Evolutionary conservation across 2,888 invertebrate genomes (phyloP).

Genomic region (Melinaea menophilus): DNA sequence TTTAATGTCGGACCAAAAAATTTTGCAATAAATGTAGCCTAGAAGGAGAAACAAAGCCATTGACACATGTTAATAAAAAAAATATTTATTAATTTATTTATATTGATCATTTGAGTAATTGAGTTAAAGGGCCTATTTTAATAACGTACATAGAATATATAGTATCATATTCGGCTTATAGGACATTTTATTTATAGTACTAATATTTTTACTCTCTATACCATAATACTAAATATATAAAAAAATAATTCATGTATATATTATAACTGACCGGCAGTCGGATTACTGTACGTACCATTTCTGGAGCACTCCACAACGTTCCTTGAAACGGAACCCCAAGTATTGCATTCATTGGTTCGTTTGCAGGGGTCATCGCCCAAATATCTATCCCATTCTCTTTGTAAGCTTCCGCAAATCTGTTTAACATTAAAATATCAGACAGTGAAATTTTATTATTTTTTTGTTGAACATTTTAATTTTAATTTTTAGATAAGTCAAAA

Average conservation of each 20-base stretch:
- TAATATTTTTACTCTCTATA: too few relatives aligned
- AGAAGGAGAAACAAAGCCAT: slow-evolving; percentile 16
- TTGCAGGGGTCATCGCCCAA: not conserved
- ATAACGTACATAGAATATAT: too few relatives aligned
- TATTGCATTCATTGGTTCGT: not conserved
- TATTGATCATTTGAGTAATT: too few relatives aligned
- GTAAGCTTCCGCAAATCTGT: not conserved
- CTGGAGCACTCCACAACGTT: not conserved
- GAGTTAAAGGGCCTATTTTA: too few relatives aligned
- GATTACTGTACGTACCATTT: not conserved
- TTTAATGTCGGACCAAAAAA: slow-evolving; percentile 33
- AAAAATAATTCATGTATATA: too few relatives aligned
- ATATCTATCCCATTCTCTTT: slow-evolving; percentile 5
- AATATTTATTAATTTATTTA: too few relatives aligned
- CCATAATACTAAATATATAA: too few relatives aligned
- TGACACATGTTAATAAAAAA: too few relatives aligned
- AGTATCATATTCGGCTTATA: too few relatives aligned
- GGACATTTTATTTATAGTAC: too few relatives aligned
- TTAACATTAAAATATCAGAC: not conserved
- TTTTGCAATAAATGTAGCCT: slow-evolving; percentile 31
- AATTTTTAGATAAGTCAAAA: not conserved
- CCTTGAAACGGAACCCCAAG: not conserved
- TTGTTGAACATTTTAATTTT: not conserved
- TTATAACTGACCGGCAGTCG: too few relatives aligned
- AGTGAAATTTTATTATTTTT: not conserved